These are phyloP conservation scores for Anolis apletophallus DNA, from an alignment of 2,797 vertebrate species.

Conservation along the genomic window DNA sequence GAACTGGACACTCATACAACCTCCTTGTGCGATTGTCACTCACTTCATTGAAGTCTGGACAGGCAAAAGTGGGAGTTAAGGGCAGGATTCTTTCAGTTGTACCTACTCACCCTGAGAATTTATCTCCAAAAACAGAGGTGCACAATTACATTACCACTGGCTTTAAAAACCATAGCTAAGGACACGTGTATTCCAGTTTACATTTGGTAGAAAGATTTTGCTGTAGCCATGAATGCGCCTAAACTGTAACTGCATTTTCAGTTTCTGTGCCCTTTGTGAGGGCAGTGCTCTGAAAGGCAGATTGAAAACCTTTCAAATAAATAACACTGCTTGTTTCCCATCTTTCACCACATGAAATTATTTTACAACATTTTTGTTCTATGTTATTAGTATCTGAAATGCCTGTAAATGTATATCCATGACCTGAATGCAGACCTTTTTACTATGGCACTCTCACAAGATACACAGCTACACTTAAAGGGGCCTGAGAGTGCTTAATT, in stretches of 20 bases:
- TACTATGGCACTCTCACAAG: neutral
- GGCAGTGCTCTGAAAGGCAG: too few relatives aligned
- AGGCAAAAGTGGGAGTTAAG: neutral
- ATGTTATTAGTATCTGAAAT: neutral
- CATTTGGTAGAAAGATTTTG: neutral
- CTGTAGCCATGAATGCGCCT: too few relatives aligned
- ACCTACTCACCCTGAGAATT: neutral
- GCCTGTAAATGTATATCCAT: neutral
- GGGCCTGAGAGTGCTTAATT: neutral
- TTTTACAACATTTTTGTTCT: neutral
- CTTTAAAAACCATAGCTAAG: neutral
- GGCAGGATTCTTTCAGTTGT: neutral
- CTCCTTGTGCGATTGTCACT: neutral
- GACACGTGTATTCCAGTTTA: neutral
- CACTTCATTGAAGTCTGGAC: neutral
- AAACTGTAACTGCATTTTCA: too few relatives aligned
- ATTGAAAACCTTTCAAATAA: too few relatives aligned
- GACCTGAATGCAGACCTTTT: neutral
- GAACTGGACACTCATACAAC: neutral
- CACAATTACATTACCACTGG: neutral
- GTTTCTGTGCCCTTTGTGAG: too few relatives aligned
- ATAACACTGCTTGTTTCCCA: too few relatives aligned
- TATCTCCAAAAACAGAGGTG: neutral
- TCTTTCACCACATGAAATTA: neutral
- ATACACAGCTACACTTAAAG: too few relatives aligned